These are phyloP conservation scores for Sitobion miscanthi DNA, from an alignment of 1,140 invertebrate genomes.

Conservation along the genomic window DNA sequence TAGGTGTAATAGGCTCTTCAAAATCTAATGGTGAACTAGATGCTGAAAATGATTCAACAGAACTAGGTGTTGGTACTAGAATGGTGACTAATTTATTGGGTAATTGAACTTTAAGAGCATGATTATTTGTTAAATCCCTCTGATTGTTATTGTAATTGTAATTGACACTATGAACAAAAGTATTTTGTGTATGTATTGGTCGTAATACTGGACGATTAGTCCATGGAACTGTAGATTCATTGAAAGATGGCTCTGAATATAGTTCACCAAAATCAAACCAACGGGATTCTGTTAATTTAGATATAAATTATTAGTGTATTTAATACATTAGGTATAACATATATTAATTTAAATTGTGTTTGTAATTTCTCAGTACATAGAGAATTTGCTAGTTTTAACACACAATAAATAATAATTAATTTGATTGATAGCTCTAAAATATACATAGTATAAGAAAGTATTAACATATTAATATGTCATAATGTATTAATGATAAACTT, in stretches of 20 bases:
- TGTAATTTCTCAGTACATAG: neutral
- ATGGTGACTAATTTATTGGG: constrained; percentile 12
- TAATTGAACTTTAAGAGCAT: neutral
- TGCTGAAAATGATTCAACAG: constrained; percentile 13
- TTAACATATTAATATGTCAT: neutral
- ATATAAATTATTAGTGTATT: neutral
- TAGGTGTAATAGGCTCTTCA: constrained; percentile 4
- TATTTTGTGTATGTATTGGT: neutral
- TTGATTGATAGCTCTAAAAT: neutral
- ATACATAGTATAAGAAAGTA: neutral
- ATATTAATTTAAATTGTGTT: neutral
- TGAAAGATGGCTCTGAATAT: neutral
- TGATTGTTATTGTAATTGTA: constrained; percentile 20
- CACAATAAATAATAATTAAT: neutral
- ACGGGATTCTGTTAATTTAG: constrained; percentile 42
- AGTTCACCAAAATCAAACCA: constrained; percentile 47
- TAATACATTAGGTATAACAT: neutral
- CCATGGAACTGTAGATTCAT: constrained; percentile 18
- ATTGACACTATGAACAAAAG: constrained; percentile 1
- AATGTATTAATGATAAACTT: neutral
- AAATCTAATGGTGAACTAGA: constrained; percentile 37
- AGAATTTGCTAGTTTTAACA: neutral
- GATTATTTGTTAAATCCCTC: neutral
- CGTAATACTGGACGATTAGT: neutral
- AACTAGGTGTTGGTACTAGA: constrained; percentile 14